A percentile compares a stretch with the other conserved stretches of the same genome.
phyloP scores from a whole-genome alignment of 2,797 vertebrate species.

The Botia kubotai region DNA sequence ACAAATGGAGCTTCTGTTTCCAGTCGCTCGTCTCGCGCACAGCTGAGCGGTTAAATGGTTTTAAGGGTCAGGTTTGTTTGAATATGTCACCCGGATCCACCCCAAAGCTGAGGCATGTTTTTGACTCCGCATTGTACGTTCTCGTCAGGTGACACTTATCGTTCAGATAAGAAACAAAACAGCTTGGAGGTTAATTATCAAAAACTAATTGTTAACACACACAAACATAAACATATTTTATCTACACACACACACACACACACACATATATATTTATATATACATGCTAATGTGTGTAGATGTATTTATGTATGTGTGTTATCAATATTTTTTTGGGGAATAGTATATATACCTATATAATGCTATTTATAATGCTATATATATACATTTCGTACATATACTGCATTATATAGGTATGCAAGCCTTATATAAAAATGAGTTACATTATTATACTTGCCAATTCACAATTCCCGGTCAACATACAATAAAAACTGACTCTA shows the following conservation, averaged over 20 bases:
- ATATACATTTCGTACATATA: background rate
- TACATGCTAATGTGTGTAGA: no score
- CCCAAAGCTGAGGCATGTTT: background rate
- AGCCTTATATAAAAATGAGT: no score
- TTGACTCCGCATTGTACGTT: background rate
- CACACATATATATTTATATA: no score
- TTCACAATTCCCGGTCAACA: no score
- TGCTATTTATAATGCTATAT: background rate
- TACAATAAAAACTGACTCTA: background rate
- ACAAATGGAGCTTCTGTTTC: conserved; percentile 81
- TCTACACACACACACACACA: no score
- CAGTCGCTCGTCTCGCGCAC: conserved; percentile 76
- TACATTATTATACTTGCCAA: background rate
- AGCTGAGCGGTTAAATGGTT: conserved; percentile 80
- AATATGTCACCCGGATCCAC: conserved; percentile 81
- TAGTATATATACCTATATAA: no score
- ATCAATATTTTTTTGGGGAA: no score
- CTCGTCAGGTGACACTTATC: background rate
- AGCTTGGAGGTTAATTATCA: background rate
- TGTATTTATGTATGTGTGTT: no score
- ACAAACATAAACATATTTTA: no score
- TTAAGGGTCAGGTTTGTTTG: conserved; percentile 82
- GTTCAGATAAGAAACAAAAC: background rate
- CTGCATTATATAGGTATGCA: no score
- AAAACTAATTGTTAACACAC: background rate